phyloP scores from a whole-genome alignment of 2,113 vertebrate genomes.

The Balaeniceps rex region DNA sequence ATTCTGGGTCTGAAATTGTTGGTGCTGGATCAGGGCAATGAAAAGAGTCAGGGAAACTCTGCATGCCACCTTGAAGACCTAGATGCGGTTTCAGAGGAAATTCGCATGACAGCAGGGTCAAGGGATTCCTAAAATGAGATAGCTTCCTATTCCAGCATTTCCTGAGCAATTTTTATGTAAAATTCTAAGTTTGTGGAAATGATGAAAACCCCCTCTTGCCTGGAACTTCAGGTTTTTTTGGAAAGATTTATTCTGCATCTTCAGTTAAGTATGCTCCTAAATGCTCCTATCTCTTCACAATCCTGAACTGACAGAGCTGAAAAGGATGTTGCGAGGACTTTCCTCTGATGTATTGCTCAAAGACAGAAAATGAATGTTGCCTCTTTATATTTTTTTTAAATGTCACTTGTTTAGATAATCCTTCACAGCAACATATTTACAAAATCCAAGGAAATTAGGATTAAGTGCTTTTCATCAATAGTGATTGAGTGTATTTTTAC shows the following conservation, averaged over 20 bases:
- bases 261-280: not conserved
- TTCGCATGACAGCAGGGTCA: not conserved
- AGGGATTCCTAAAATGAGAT: not conserved
- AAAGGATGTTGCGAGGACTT: not conserved
- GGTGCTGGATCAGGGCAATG: not conserved
- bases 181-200: not conserved
- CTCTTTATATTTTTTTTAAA: not conserved
- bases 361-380: not conserved
- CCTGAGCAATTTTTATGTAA: not conserved
- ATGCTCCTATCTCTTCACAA: not conserved
- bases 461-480: not conserved
- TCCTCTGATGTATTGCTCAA: not conserved
- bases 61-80: not conserved
- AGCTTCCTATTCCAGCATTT: not conserved
- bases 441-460: not conserved
- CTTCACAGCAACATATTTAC: not conserved
- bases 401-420: not conserved
- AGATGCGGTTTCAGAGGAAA: not conserved
- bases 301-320: not conserved
- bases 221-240: not conserved
- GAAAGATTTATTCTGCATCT: not conserved
- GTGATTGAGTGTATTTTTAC: not conserved
- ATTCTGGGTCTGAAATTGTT: not conserved
- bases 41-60: not conserved
- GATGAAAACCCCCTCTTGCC: not conserved